Conservation (phyloP, 2,797 vertebrate genomes). For the Okamejei kenojei region DNA sequence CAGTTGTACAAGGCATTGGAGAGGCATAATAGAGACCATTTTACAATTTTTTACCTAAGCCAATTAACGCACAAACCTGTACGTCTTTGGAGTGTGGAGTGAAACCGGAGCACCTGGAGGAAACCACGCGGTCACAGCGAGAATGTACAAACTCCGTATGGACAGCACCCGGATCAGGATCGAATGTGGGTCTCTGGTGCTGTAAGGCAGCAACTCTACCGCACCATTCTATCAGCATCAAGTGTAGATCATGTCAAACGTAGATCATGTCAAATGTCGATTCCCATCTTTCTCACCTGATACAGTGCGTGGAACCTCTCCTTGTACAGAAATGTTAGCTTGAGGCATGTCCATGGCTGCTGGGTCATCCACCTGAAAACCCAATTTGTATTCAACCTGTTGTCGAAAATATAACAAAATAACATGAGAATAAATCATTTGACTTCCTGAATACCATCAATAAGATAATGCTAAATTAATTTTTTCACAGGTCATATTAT, state of each 20-base stretch:
- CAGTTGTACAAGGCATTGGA: too few relatives aligned
- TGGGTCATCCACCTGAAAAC: constrained; percentile 83
- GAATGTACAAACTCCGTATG: too few relatives aligned
- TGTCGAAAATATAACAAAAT: constrained; percentile 19
- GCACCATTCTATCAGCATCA: too few relatives aligned
- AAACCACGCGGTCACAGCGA: too few relatives aligned
- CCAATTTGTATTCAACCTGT: constrained; percentile 87
- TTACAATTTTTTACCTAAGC: too few relatives aligned
- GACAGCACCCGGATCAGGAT: too few relatives aligned
- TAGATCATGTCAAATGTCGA: background rate
- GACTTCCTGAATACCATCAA: background rate
- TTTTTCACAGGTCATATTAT: background rate
- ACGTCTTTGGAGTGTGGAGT: too few relatives aligned
- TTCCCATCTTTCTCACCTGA: constrained; percentile 63
- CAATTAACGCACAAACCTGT: too few relatives aligned
- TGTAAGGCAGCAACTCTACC: too few relatives aligned
- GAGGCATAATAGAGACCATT: too few relatives aligned
- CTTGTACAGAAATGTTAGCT: constrained; percentile 81
- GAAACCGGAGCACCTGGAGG: too few relatives aligned
- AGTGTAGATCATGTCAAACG: background rate
- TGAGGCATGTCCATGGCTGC: constrained; percentile 77
- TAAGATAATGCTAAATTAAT: background rate
- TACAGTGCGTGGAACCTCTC: constrained; percentile 79
- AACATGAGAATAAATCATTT: background rate
- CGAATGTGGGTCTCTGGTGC: too few relatives aligned